These are phyloP conservation scores for Cebidichthys violaceus DNA, from an alignment of 2,113 vertebrate species.

Conservation along the genomic window DNA sequence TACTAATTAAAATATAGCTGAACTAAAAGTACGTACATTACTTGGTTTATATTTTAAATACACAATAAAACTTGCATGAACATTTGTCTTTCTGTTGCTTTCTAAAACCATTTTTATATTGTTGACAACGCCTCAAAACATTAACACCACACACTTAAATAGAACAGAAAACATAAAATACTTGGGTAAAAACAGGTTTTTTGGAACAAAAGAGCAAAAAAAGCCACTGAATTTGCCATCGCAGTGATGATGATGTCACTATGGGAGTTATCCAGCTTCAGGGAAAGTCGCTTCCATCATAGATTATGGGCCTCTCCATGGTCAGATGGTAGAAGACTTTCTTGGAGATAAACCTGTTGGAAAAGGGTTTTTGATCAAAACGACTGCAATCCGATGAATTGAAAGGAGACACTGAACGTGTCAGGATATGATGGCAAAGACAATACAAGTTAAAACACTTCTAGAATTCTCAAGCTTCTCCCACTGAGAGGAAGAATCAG, in stretches of 20 bases:
- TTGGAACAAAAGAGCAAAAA: conserved; percentile 6
- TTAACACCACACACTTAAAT: conserved; percentile 34
- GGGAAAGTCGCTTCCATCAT: conserved; percentile 93
- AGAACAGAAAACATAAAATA: conserved; percentile 32
- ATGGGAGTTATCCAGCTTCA: conserved; percentile 45
- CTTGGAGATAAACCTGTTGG: conserved; percentile 93
- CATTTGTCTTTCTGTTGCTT: conserved; percentile 10
- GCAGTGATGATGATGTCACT: conserved; percentile 12
- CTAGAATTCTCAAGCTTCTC: neutral
- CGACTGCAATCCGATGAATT: neutral
- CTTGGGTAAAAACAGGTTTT: conserved; percentile 33
- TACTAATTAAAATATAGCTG: neutral
- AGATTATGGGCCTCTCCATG: conserved; percentile 91
- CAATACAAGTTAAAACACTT: neutral
- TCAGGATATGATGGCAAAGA: neutral
- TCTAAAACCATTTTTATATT: conserved; percentile 1
- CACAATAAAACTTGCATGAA: conserved; percentile 18
- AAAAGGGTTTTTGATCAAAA: conserved; percentile 48
- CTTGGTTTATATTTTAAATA: conserved; percentile 25
- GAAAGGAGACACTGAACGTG: neutral
- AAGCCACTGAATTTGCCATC: neutral
- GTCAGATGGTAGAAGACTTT: conserved; percentile 93
- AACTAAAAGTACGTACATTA: conserved; percentile 20
- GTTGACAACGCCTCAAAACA: conserved; percentile 26
- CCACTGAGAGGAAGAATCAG: neutral